Percentiles rank a stretch among this genome's conserved stretches.
These are phyloP conservation scores for Lophochroa leadbeateri DNA, from an alignment of 2,113 vertebrate species.

Conservation along the genomic window DNA sequence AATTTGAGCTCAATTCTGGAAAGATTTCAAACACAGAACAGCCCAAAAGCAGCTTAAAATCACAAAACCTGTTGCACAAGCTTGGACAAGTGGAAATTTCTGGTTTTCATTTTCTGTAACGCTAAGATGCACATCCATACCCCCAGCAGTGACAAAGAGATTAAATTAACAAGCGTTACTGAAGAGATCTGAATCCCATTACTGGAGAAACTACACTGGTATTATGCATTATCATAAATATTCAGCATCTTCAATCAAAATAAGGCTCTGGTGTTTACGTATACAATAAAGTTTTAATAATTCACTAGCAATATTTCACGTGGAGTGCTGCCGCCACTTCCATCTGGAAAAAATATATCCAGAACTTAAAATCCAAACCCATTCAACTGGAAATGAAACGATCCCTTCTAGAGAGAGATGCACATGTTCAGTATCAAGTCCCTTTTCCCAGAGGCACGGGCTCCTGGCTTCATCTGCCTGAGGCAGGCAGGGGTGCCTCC, in stretches of 20 bases:
- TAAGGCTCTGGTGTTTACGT: conserved; percentile 10
- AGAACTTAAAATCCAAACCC: not conserved
- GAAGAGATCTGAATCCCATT: conserved; percentile 27
- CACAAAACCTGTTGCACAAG: not conserved
- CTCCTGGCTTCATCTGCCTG: not conserved
- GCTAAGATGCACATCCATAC: not conserved
- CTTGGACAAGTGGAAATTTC: not conserved
- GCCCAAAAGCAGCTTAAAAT: not conserved
- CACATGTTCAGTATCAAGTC: fast-evolving
- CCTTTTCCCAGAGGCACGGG: not conserved
- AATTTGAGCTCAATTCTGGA: not conserved
- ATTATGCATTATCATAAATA: conserved; percentile 40
- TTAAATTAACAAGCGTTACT: not conserved
- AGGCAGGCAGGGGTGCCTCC: not conserved
- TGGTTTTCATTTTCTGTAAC: not conserved
- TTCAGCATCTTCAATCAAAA: conserved; percentile 52
- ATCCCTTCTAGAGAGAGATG: not conserved
- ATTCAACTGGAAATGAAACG: not conserved
- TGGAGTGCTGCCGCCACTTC: not conserved
- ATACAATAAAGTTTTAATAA: conserved; percentile 51
- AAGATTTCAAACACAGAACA: not conserved
- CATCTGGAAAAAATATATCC: not conserved
- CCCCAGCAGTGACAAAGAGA: conserved; percentile 15
- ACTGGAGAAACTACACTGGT: conserved; percentile 4
- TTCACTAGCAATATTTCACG: not conserved